Evolutionary conservation across 1,140 invertebrate species (phyloP), one percentile per base, ranked within the genome.

Genomic region (Neodiprion pinetum): DNA sequence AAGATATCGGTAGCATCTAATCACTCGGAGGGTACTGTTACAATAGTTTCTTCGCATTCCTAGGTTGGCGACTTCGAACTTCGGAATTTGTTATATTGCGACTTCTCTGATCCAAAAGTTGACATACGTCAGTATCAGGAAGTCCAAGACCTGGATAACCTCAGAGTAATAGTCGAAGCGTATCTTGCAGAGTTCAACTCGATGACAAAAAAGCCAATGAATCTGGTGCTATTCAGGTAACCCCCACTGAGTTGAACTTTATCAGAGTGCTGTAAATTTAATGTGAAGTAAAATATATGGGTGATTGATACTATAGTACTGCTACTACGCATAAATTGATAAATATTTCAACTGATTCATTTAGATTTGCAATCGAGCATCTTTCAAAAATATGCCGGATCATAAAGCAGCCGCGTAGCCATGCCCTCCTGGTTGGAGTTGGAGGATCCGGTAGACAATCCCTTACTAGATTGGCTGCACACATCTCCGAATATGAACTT

Each of bases 181-280:
- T 98, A 96, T 89, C 89, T 99, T 12, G 93, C 94, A 2, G 97
- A 99, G 83, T 99, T 94, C 81, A 99, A 99, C 85, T 96, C 97
- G 75, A 96, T 99, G 94, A 96, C 95, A 23, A 99, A 98, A 85
- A 98, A 98, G 83, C 97, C 97, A 0, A 99, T 99, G 97, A 96
- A 97, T 89, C 89, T 99, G 67, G 97, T 99, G 5, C 88, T 99
- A 40, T 99, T 99, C 85, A 94, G 94, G 95, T 94, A 86, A 76
- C 48, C 5, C 53, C 5, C 28, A 3, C 71, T 17, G 53, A 65
- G 40, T 17, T 40, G 5, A 40, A 40, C 28, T 40, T 40, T 40
- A 40, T 40, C 28, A 72, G 0, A 74, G 12, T 9, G 28, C 14
- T 48, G 70, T n/a, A 17, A 17, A n/a, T 28, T 28, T 67, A n/a